Evolutionary conservation across 2,888 invertebrate species (phyloP).

Genomic region (Epinotia ramella): DNA sequence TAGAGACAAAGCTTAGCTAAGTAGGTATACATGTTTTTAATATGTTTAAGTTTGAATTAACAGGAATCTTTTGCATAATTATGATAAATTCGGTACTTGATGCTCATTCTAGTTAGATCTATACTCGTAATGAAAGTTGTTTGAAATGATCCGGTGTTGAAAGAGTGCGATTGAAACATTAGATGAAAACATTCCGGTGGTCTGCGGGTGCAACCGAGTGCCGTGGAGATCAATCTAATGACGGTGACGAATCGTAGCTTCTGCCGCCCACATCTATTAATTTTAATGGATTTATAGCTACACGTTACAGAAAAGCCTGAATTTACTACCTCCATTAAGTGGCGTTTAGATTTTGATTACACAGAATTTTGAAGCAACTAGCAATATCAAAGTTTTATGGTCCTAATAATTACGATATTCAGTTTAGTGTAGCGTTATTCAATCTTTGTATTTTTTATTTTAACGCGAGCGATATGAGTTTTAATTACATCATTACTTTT

Average conservation of each 20-base stretch:
- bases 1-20: not conserved
- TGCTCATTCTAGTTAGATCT: too few species aligned
- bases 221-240: slow-evolving; percentile 66
- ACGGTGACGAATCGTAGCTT: slow-evolving; percentile 75
- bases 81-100: too few species aligned
- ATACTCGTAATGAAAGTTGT: not conserved
- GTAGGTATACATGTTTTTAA: not conserved
- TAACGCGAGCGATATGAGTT: slow-evolving; percentile 66
- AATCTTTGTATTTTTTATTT: slow-evolving; percentile 53
- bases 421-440: slow-evolving; percentile 22
- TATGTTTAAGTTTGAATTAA: not conserved
- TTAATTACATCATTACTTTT: slow-evolving; percentile 82
- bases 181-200: slow-evolving; percentile 62
- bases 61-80: not conserved
- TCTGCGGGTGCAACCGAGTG: slow-evolving; percentile 56
- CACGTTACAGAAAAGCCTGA: slow-evolving; percentile 67
- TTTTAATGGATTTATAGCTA: slow-evolving; percentile 77
- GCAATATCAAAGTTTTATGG: slow-evolving; percentile 42
- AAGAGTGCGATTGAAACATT: slow-evolving; percentile 40
- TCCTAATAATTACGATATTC: slow-evolving; percentile 39
- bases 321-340: slow-evolving; percentile 67
- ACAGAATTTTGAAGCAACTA: slow-evolving; percentile 39
- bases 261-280: slow-evolving; percentile 68
- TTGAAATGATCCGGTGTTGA: slow-evolving; percentile 23
- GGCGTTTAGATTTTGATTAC: slow-evolving; percentile 52